Evolutionary conservation across 2,888 invertebrate genomes (phyloP), one percentile per base, ranked within the genome.

Genomic region (Orthosia incerta): DNA sequence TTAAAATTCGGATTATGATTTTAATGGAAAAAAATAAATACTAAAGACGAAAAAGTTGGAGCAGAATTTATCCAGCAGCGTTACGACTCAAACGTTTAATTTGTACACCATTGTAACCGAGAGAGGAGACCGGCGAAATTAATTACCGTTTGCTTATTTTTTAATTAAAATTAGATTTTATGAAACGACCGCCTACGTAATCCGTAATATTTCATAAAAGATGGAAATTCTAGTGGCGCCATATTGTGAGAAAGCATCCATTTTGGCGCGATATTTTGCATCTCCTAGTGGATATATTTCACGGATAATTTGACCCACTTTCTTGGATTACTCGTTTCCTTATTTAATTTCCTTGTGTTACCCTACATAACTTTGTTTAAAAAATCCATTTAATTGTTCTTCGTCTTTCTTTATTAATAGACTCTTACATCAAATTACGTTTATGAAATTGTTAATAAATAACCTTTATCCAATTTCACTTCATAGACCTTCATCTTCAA

Each of bases 151-250:
- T 94, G 91, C 93, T 94, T 95, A 95, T 94, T 94, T 94, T 94
- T 95, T 95, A 94, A 95, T 95, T 95, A 95, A 95, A 94, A 94
- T 95, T 93, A 93, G 92, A 94, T 95, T 93, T 93, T 90, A 92
- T 91, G 92, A 92, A 94, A 94, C 92, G 91, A 90, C 91, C 91
- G 91, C 88, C 89, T 89, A 88, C 90, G 89, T 94, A 93, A 94
- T 95, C 95, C 91, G 92, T 92, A 94, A 95, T 94, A 94, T 95
- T 95, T 95, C 91, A 95, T 93, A 93, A 95, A 95, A 95, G 93
- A 95, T 95, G 95, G 93, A 95, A 94, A 95, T 95, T 92, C 83
- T 94, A 94, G 94, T 92, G 93, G 95, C 95, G 92, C 95, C 95
- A 94, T 95, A 95, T 95, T 96, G 95, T 92, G 92, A 92, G 93